Evolutionary conservation across 30 jellyfish, hydroid and myxozoan genomes (phyloP), one percentile per base, ranked within the genome.

Genomic region (Aurelia sp.): DNA sequence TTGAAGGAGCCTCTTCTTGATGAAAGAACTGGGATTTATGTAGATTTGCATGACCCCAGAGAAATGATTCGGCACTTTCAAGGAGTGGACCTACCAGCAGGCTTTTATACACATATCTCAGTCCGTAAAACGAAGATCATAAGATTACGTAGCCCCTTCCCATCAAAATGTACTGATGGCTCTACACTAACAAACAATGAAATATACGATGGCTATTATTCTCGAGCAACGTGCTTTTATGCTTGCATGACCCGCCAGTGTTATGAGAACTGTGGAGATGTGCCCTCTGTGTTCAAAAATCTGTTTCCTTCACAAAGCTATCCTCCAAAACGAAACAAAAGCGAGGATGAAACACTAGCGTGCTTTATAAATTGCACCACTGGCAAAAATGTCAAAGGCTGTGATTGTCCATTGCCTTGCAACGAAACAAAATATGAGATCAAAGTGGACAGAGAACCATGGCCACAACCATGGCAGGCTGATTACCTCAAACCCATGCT

Each of bases 321-420:
- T 13, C 84, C 84, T 13, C 0, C 22, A 4, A 1, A 0, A 59
- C 33, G 69, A 59, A 59, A 59, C 69, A n/a, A 18, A 21, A n/a
- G 30, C 20, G 31, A 15, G 33, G 11, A 33, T 12, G 48, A 41
- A 20, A n/a, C 59, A n/a, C 5, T 41, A 12, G 35, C 20, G 2
- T 78, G 79, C 40, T 7, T 3, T 27, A 53, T 23, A 3, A 55
- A 78, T 17, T 17, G 35, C 44, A 5, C 16, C 15, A 30, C 11
- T 17, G 61, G 79, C 6, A 33, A 1, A 23, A 33, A 69, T 20
- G 71, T 62, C 11, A 35, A 57, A 21, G 66, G 74, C 11, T 84
- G 87, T 52, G 68, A 72, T 16, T 84, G 93, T 76, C 69, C 41
- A 4, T 16, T 84, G 53, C 86, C 86, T 15, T 84, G 93, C 31